Percentiles rank a stretch among this genome's conserved stretches.
Evolutionary conservation across 2,113 vertebrate genomes (phyloP).

Genomic region (Mugil cephalus): DNA sequence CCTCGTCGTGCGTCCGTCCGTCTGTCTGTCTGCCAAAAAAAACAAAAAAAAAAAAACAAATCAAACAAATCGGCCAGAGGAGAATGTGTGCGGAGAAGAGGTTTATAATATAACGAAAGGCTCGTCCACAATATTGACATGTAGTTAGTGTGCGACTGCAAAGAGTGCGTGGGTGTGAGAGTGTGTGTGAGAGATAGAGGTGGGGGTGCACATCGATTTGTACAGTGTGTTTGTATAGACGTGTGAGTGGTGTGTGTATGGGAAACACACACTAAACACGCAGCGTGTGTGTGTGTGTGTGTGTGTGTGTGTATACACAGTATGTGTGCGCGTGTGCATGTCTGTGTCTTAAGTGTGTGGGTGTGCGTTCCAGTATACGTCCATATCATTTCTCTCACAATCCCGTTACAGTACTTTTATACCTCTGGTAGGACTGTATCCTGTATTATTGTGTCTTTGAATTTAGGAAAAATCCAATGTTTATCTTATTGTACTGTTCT

Average conservation of each 20-base stretch:
- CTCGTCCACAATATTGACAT: constrained; percentile 77
- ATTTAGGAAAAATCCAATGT: constrained; percentile 83
- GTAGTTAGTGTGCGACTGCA: constrained; percentile 69
- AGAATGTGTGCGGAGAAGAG: constrained; percentile 77
- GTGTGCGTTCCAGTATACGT: constrained; percentile 75
- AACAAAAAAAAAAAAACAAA: background rate
- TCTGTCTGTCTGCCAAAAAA: constrained; percentile 75
- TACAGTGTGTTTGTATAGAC: constrained; percentile 81
- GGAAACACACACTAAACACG: constrained; percentile 59
- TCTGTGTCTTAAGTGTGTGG: constrained; percentile 46
- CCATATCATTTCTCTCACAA: constrained; percentile 83
- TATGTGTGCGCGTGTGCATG: constrained; percentile 34
- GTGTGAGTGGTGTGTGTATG: constrained; percentile 67
- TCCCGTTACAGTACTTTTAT: constrained; percentile 87
- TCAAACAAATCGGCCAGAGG: constrained; percentile 71
- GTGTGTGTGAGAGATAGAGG: constrained; percentile 25
- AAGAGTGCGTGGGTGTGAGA: constrained; percentile 45
- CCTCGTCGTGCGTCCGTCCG: constrained; percentile 68
- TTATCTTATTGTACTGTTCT: constrained; percentile 88
- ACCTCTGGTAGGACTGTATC: constrained; percentile 89
- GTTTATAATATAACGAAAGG: constrained; percentile 78
- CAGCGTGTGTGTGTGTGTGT: constrained; percentile 53
- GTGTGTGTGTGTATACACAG: constrained; percentile 54
- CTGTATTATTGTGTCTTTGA: constrained; percentile 89
- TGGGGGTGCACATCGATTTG: constrained; percentile 70